Conservation (phyloP, 2,888 invertebrate species). For the Herminia tarsipennalis region DNA sequence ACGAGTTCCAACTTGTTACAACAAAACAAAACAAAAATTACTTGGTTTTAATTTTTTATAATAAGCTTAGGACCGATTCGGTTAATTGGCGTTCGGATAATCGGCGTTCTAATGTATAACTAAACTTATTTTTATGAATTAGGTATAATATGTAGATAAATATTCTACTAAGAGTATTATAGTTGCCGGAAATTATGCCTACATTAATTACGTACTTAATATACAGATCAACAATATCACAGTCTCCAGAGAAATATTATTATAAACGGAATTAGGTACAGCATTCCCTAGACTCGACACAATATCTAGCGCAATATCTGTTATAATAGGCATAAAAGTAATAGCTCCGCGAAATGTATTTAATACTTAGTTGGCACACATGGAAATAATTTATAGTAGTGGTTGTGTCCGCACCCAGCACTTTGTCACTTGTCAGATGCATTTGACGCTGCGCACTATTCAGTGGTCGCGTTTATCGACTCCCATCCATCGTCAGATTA, state of each 20-base stretch:
- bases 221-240: slow-evolving; percentile 9
- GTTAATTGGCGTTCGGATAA: too few species aligned
- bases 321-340: slow-evolving; percentile 14
- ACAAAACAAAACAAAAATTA: too few species aligned
- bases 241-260: slow-evolving; percentile 17
- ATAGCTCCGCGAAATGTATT: slow-evolving; percentile 38
- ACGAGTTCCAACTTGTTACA: too few species aligned
- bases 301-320: slow-evolving; percentile 29
- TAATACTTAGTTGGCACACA: slow-evolving; percentile 44
- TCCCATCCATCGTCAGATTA: slow-evolving; percentile 68
- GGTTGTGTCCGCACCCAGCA: slow-evolving; percentile 68
- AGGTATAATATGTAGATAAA: too few species aligned
- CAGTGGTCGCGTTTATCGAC: slow-evolving; percentile 55
- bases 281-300: slow-evolving; percentile 17
- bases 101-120: too few species aligned
- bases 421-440: slow-evolving; percentile 71
- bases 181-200: neutral
- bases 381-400: slow-evolving; percentile 62
- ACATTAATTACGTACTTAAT: slow-evolving; percentile 11
- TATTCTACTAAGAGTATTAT: too few species aligned
- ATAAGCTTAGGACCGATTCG: too few species aligned
- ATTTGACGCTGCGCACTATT: slow-evolving; percentile 63
- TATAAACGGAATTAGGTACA: slow-evolving; percentile 17
- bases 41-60: too few species aligned
- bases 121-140: too few species aligned